phyloP scores from a whole-genome alignment of 2,888 invertebrate species.

The Teinopalpus imperialis region DNA sequence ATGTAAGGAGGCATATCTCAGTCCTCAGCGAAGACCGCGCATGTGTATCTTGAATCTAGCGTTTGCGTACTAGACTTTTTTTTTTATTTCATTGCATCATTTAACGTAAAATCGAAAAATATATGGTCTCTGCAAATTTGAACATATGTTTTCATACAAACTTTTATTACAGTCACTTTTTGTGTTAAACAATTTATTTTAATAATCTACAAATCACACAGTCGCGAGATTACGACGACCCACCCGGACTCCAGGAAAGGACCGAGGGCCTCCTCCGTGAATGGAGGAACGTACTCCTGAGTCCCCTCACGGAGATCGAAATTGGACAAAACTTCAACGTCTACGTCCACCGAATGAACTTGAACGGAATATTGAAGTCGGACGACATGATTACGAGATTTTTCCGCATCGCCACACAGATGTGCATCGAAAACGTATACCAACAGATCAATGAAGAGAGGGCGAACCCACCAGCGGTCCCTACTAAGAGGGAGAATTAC shows the following conservation, averaged over 20 bases:
- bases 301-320: constrained; percentile 90
- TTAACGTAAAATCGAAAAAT: too few relatives aligned
- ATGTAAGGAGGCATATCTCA: too few relatives aligned
- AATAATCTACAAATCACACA: too few relatives aligned
- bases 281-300: constrained; percentile 96
- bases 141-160: too few relatives aligned
- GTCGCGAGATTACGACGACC: constrained; percentile 93
- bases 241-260: constrained; percentile 96
- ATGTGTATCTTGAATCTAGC: too few relatives aligned
- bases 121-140: too few relatives aligned
- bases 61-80: too few relatives aligned
- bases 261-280: constrained; percentile 96
- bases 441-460: constrained; percentile 89
- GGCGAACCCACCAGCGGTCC: constrained; percentile 83
- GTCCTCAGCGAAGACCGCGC: too few relatives aligned
- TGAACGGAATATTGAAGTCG: constrained; percentile 94
- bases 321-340: constrained; percentile 95
- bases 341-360: constrained; percentile 98
- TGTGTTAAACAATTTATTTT: too few relatives aligned
- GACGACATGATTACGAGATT: constrained; percentile 98
- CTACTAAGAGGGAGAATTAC: constrained; percentile 90
- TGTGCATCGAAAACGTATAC: constrained; percentile 97
- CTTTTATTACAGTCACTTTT: too few relatives aligned
- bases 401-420: constrained; percentile 97
- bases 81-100: too few relatives aligned